A percentile compares a stretch with the other conserved stretches of the same genome.
Evolutionary conservation across 2,888 invertebrate genomes (phyloP).

Genomic region (Pammene fasciana): DNA sequence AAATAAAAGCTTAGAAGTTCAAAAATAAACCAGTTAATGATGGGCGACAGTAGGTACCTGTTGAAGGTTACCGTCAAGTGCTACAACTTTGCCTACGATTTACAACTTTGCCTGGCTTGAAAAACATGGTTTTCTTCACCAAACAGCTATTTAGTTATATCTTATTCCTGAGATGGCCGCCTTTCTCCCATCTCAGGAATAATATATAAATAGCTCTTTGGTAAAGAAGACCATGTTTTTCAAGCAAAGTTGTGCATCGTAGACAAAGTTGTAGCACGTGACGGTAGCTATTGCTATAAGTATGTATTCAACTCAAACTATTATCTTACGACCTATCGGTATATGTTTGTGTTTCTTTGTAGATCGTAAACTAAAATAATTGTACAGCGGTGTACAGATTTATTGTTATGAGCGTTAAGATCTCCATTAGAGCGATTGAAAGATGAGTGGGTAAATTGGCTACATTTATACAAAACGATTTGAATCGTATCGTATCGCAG

Average conservation of each 20-base stretch:
- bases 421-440: slow-evolving; percentile 16
- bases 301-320: neutral
- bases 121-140: no score
- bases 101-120: no score
- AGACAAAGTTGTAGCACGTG: no score
- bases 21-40: slow-evolving; percentile 14
- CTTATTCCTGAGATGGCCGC: no score
- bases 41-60: slow-evolving; percentile 5
- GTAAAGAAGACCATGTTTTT: no score
- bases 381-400: slow-evolving; percentile 9
- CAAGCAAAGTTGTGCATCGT: no score
- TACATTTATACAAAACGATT: neutral
- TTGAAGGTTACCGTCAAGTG: no score
- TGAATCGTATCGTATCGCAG: neutral
- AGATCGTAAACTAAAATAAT: slow-evolving; percentile 15
- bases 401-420: slow-evolving; percentile 13
- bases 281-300: neutral
- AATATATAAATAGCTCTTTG: no score
- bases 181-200: no score
- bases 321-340: neutral
- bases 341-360: neutral
- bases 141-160: no score
- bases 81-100: no score
- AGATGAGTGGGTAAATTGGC: neutral
- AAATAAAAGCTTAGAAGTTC: slow-evolving; percentile 1